Conservation (phyloP, 2,888 invertebrate genomes). For the Resseliella maxima region DNA sequence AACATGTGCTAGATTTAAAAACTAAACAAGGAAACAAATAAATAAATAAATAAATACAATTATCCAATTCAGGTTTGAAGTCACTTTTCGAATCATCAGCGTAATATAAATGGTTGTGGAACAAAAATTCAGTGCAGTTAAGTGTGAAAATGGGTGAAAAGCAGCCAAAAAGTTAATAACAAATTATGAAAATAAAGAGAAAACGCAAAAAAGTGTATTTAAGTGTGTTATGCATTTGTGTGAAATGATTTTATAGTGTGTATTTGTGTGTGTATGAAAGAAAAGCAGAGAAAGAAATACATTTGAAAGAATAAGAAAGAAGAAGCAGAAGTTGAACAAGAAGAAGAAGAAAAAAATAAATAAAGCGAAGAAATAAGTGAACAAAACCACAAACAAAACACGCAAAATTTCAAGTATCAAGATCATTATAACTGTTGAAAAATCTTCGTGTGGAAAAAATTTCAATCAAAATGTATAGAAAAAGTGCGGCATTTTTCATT, state of each 20-base stretch:
- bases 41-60: too few species aligned
- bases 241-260: conserved; percentile 9
- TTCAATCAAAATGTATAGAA: not conserved
- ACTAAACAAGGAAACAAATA: too few species aligned
- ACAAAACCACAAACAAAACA: too few species aligned
- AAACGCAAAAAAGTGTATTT: not conserved
- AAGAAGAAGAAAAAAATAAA: too few species aligned
- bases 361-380: too few species aligned
- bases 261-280: not conserved
- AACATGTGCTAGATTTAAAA: not conserved
- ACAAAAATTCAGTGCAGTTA: not conserved
- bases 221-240: not conserved
- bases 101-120: not conserved
- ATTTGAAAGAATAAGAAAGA: not conserved
- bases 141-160: not conserved
- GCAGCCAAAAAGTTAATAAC: not conserved
- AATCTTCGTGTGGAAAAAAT: too few species aligned
- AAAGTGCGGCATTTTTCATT: not conserved
- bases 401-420: not conserved
- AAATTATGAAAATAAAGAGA: conserved; percentile 28
- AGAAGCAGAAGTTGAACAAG: too few species aligned
- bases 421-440: not conserved
- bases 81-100: not conserved
- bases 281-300: not conserved
- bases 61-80: too few species aligned